phyloP scores from a whole-genome alignment of 2,888 invertebrate species.

The Philaethria dido region DNA sequence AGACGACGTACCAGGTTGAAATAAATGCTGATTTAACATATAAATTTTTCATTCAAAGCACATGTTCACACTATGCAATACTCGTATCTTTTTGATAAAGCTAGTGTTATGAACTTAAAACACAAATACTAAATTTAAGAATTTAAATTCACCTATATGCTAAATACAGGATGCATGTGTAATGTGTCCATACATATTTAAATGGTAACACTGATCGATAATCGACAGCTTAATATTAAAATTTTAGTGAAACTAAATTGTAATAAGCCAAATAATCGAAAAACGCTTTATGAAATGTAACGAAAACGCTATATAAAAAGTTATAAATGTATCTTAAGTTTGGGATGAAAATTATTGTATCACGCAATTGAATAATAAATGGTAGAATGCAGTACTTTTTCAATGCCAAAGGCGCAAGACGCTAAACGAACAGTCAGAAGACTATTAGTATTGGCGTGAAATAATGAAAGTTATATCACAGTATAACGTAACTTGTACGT shows the following conservation, averaged over 20 bases:
- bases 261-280: too few species aligned
- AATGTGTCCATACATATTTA: too few species aligned
- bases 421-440: conserved; percentile 55
- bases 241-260: background rate
- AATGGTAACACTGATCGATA: too few species aligned
- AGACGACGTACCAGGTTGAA: conserved; percentile 65
- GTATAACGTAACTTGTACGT: conserved; percentile 76
- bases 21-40: conserved; percentile 72
- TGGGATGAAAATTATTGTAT: background rate
- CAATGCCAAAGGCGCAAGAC: background rate
- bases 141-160: conserved; percentile 4
- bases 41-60: conserved; percentile 63
- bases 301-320: too few species aligned
- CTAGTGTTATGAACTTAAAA: conserved; percentile 63
- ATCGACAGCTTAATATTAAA: background rate
- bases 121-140: conserved; percentile 24
- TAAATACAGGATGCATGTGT: too few species aligned
- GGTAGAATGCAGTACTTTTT: conserved; percentile 1
- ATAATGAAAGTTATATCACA: conserved; percentile 75
- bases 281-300: too few species aligned
- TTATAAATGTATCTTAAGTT: background rate
- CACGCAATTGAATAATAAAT: conserved; percentile 7
- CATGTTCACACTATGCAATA: conserved; percentile 65
- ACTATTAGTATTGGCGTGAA: conserved; percentile 75
- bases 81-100: conserved; percentile 78